These are phyloP conservation scores for Hemaris fuciformis DNA, from an alignment of 2,888 invertebrate species.

Conservation along the genomic window DNA sequence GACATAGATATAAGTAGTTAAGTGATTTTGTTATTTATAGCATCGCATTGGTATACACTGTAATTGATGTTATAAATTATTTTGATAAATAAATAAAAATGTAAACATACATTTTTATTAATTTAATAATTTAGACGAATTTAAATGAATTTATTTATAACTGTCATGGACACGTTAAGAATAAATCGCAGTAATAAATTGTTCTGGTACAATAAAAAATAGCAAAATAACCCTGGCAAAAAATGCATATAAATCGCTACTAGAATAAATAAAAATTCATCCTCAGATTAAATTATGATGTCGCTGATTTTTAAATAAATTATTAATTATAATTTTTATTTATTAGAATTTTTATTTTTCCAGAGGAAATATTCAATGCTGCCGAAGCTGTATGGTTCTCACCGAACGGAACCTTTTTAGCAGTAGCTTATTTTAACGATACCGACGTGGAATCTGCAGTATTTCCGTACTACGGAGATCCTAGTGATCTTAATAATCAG, in stretches of 20 bases:
- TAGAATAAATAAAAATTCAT: too few species aligned
- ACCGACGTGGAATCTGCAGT: constrained; percentile 83
- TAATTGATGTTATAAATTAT: too few species aligned
- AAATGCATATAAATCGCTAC: too few species aligned
- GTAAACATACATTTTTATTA: too few species aligned
- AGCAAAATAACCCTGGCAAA: background rate
- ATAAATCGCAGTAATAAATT: background rate
- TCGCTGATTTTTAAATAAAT: background rate
- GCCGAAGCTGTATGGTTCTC: constrained; percentile 92
- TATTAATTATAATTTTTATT: background rate
- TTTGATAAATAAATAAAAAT: too few species aligned
- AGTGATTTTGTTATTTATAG: too few species aligned
- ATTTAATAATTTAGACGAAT: too few species aligned
- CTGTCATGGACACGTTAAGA: background rate
- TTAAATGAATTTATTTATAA: background rate
- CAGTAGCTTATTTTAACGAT: constrained; percentile 88
- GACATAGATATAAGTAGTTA: too few species aligned
- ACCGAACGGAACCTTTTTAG: constrained; percentile 84
- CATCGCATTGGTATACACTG: too few species aligned
- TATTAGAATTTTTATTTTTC: constrained; percentile 31
- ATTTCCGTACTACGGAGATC: constrained; percentile 85
- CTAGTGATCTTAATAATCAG: constrained; percentile 79
- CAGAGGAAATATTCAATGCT: constrained; percentile 89
- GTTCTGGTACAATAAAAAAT: background rate
- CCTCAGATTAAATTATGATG: background rate